phyloP scores from a whole-genome alignment of 1,140 invertebrate species.

The Diorhabda elongata region DNA sequence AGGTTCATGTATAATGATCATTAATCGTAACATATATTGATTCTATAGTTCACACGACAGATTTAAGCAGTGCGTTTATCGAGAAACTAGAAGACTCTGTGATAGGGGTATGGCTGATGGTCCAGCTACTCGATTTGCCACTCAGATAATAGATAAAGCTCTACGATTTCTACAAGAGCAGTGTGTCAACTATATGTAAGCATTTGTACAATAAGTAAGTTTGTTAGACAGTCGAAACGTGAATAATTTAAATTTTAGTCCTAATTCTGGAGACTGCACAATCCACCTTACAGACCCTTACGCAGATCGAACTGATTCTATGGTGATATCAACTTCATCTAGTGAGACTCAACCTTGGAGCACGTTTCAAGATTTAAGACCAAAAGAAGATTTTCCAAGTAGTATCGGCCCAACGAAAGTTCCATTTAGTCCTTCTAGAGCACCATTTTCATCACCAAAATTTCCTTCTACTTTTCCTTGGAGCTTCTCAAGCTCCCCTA shows the following conservation, averaged over 20 bases:
- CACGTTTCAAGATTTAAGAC: slow-evolving; percentile 31
- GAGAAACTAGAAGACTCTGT: slow-evolving; percentile 52
- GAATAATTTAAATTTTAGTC: slow-evolving; percentile 38
- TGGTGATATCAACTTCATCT: slow-evolving; percentile 35
- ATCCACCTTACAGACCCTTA: slow-evolving; percentile 31
- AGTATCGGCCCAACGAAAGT: slow-evolving; percentile 1
- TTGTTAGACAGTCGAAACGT: neutral
- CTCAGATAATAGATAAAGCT: slow-evolving; percentile 56
- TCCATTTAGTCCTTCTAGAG: slow-evolving; percentile 17
- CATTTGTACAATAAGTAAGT: slow-evolving; percentile 15
- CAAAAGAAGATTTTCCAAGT: slow-evolving; percentile 28
- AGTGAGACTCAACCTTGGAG: slow-evolving; percentile 44
- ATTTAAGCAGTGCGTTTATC: slow-evolving; percentile 55
- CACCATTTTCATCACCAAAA: slow-evolving; percentile 25
- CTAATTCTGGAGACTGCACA: slow-evolving; percentile 51
- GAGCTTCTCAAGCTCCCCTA: slow-evolving; percentile 30
- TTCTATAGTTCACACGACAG: slow-evolving; percentile 54
- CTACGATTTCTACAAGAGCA: slow-evolving; percentile 57
- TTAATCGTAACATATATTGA: neutral
- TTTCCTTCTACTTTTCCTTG: slow-evolving; percentile 30
- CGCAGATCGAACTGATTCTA: slow-evolving; percentile 27
- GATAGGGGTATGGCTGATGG: slow-evolving; percentile 50
- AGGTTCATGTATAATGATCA: too few relatives aligned
- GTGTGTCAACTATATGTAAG: slow-evolving; percentile 58
- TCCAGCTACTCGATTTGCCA: slow-evolving; percentile 51